Evolutionary conservation across 2,113 vertebrate species (phyloP), one percentile per base, ranked within the genome.

Genomic region (Microtus montanus): DNA sequence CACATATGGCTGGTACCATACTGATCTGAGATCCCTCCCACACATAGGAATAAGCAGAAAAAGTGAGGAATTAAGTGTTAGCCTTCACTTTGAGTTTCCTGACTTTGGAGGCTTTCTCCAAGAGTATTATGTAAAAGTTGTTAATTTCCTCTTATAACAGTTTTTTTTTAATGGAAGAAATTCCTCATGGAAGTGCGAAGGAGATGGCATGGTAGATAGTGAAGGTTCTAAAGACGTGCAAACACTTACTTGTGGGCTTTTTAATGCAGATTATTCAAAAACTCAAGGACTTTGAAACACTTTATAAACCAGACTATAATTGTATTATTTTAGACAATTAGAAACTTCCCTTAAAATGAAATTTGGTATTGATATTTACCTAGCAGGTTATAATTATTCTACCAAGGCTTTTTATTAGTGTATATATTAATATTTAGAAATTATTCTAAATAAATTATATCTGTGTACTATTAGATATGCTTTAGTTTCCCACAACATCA

Each of bases 71-170:
- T 85, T 95, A 95, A 96, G 0, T 0, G 66, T 80, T 84, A 92
- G 12, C 61, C 97, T 95, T 90, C 47, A 66, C 93, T 96, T 89
- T 89, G 12, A 0, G 75, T 95, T 94, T 73, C 49, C 89, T 49
- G 82, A 71, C 52, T n/a, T 88, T 83, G 26, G n/a, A 73, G 35
- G 54, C 9, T 64, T 97, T 73, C 58, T 75, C 78, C 33, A 87
- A 87, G 38, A 91, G 24, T 95, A 95, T 78, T 88, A 93, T 75
- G 8, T 41, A 89, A 97, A 96, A 98, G 95, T 97, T 97, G 96
- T 96, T 94, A 96, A 95, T 97, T 96, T 96, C 94, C 93, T 97
- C 95, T 92, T 68, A 93, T 87, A 94, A 96, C 96, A 87, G 93
- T 78, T 93, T 83, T 80, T 82, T 96, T 85, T 94, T 66, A 94